A percentile compares a stretch with the other conserved stretches of the same genome.
phyloP scores from a whole-genome alignment of 2,113 vertebrate genomes.

The Donacobius atricapilla region DNA sequence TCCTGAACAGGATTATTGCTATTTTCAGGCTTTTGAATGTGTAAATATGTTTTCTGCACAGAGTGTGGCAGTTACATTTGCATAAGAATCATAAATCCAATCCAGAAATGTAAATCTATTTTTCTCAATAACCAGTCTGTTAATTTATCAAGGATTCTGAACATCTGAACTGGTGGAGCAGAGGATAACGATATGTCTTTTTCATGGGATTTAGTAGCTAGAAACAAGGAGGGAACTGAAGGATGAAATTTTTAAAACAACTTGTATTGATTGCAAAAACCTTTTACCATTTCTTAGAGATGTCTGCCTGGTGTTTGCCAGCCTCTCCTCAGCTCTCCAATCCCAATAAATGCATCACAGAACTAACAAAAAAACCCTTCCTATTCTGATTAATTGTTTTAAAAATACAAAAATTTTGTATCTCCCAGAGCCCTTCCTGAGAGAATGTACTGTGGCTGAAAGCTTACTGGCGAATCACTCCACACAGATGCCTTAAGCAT shows the following conservation, averaged over 20 bases:
- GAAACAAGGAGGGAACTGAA: slow-evolving; percentile 14
- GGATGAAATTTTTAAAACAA: not conserved
- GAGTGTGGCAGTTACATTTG: slow-evolving; percentile 71
- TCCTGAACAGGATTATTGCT: slow-evolving; percentile 62
- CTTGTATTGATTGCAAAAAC: not conserved
- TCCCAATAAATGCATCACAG: not conserved
- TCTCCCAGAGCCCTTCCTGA: not conserved
- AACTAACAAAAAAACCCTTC: not conserved
- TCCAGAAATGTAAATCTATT: slow-evolving; percentile 66
- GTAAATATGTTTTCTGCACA: slow-evolving; percentile 57
- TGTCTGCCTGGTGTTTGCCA: not conserved
- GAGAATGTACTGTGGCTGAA: not conserved
- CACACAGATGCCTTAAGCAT: not conserved
- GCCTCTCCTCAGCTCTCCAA: not conserved
- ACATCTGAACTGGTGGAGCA: slow-evolving; percentile 13
- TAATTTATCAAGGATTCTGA: slow-evolving; percentile 38
- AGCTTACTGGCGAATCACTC: not conserved
- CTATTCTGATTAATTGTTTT: not conserved
- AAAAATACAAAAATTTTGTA: not conserved
- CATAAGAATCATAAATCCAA: slow-evolving; percentile 72
- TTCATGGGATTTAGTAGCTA: slow-evolving; percentile 14
- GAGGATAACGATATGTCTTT: slow-evolving; percentile 17
- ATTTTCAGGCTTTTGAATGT: slow-evolving; percentile 51
- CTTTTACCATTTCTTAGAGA: not conserved
- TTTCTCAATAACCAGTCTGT: slow-evolving; percentile 59